Evolutionary conservation across 2,113 vertebrate genomes (phyloP).

Genomic region (Bombycilla garrulus): DNA sequence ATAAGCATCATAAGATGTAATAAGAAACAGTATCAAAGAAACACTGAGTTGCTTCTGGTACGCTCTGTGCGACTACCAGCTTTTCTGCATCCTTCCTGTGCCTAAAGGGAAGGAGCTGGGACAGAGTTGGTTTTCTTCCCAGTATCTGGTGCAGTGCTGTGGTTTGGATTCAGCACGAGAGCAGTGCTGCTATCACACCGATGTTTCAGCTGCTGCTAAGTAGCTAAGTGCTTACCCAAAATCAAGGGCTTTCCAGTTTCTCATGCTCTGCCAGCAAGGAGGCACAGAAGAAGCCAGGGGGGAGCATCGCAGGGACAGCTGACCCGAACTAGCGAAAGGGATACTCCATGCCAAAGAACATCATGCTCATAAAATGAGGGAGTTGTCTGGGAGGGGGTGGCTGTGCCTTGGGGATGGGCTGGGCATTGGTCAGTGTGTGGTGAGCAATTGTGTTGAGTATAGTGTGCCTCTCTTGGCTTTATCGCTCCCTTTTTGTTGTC

Average conservation of each 20-base stretch:
- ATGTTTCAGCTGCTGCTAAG: neutral
- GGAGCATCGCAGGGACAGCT: neutral
- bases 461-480: neutral
- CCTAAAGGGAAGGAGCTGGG: neutral
- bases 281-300: neutral
- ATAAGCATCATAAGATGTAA: too few species aligned
- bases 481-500: neutral
- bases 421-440: neutral
- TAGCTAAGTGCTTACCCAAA: neutral
- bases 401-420: accelerated
- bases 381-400: neutral
- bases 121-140: neutral
- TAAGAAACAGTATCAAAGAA: neutral
- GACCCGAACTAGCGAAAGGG: neutral
- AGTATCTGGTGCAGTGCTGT: neutral
- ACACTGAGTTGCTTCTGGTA: neutral
- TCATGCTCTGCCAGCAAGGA: neutral
- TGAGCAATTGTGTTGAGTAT: neutral
- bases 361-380: neutral
- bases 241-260: neutral
- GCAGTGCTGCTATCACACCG: neutral
- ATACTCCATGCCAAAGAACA: neutral
- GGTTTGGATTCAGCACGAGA: neutral
- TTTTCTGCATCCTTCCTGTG: neutral
- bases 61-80: accelerated